A percentile compares a stretch with the other conserved stretches of the same genome.
phyloP scores from a whole-genome alignment of 2,797 vertebrate genomes.

The Neosilurus mollespiculum region DNA sequence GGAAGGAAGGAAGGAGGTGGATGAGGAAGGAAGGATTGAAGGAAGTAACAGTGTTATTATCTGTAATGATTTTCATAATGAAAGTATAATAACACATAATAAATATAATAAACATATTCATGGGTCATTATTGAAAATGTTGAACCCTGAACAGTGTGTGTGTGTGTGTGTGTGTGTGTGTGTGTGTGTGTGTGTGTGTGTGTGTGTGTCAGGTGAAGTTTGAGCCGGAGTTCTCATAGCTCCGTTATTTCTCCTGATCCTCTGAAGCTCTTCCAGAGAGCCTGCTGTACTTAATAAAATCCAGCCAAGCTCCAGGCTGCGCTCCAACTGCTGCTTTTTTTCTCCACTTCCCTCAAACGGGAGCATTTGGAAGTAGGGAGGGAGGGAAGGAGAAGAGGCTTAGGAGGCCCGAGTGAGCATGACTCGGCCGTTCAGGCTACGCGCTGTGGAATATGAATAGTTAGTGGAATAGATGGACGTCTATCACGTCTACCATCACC shows the following conservation, averaged over 20 bases:
- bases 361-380: constrained; percentile 60
- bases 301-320: constrained; percentile 83
- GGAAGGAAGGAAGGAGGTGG: background rate
- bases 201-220: constrained; percentile 34
- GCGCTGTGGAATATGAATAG: background rate
- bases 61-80: background rate
- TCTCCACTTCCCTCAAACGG: constrained; percentile 77
- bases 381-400: constrained; percentile 38
- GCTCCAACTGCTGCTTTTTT: constrained; percentile 82
- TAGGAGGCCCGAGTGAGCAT: background rate
- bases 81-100: background rate
- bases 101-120: background rate
- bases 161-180: background rate
- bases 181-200: constrained; percentile 10
- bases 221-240: constrained; percentile 34
- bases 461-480: background rate
- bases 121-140: background rate
- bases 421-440: background rate
- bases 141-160: background rate
- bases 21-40: background rate
- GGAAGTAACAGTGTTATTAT: background rate
- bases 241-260: constrained; percentile 59
- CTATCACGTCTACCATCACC: no score
- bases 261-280: constrained; percentile 81
- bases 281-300: constrained; percentile 87